Evolutionary conservation across 2,888 invertebrate genomes (phyloP).

Genomic region (Andrena trimmerana): DNA sequence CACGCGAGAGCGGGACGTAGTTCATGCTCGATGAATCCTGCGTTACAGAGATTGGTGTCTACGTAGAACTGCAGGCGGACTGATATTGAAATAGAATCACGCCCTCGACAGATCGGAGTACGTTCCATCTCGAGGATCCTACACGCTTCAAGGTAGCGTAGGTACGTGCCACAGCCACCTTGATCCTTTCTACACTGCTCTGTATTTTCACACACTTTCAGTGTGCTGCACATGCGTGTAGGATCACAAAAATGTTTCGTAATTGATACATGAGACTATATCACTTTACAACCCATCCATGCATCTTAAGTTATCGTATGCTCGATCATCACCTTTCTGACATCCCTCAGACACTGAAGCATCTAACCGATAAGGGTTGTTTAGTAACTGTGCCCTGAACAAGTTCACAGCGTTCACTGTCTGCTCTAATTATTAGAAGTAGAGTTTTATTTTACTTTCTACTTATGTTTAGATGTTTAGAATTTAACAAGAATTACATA

Average conservation of each 20-base stretch:
- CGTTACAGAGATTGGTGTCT: slow-evolving; percentile 59
- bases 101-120: slow-evolving; percentile 72
- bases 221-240: neutral
- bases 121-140: slow-evolving; percentile 63
- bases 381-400: too few relatives aligned
- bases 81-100: slow-evolving; percentile 84
- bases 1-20: slow-evolving; percentile 45
- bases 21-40: slow-evolving; percentile 63
- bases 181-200: slow-evolving; percentile 45
- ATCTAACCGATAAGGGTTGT: too few relatives aligned
- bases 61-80: slow-evolving; percentile 71
- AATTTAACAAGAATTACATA: too few relatives aligned
- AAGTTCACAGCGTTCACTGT: too few relatives aligned
- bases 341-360: too few relatives aligned
- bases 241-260: neutral
- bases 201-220: slow-evolving; percentile 16
- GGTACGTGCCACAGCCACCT: slow-evolving; percentile 57
- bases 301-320: too few relatives aligned
- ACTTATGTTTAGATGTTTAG: too few relatives aligned
- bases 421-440: too few relatives aligned
- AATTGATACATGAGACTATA: neutral
- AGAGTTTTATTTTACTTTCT: too few relatives aligned
- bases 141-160: slow-evolving; percentile 58
- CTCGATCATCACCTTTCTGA: too few relatives aligned
- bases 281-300: neutral